Base-by-base conservation (phyloP, 2,113 vertebrate genomes). In the human (Homo sapiens) region DNA sequence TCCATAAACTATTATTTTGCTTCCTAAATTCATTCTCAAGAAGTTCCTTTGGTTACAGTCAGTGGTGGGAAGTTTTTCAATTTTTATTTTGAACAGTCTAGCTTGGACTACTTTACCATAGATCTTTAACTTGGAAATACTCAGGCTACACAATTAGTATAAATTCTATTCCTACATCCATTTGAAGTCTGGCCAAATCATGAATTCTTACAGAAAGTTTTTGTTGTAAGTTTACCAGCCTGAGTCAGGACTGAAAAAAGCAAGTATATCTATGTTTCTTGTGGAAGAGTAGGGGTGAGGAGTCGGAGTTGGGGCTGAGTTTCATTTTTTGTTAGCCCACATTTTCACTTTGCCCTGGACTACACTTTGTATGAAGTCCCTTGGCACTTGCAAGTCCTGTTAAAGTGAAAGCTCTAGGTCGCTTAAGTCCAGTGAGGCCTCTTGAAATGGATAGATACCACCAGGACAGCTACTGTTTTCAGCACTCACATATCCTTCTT, bases 111-210 rank as follows among this genome's bases (percentile, higher is more conserved):
- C 45, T 92, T 91, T 30, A 85, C 68, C 18, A 50, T 45, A 72
- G 35, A 93, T 75, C 81, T 96, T 97, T 97, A 82, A 68, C 80
- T 57, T 86, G 48, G 25, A 17, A 68, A 38, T 72, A 83, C 73
- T 93, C 38, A 61, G 20, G 23, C 23, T 30, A 20, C 16, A 50
- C 4, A 73, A 66, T 68, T 80, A 68, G 27, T 59, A 30, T 80
- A 84, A 80, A 89, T 80, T 57, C n/a, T 73, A 90, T 25, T 27
- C 4, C n/a, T 59, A 57, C 9, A 35, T 55, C 70, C 61, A 43
- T 89, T 20, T n/a, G n/a, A 84, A 78, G 59, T 83, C 59, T 78
- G 30, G 18, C 40, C 59, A 88, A 38, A 95, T 72, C 8, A n/a
- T 68, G 68, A 96, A 85, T 78, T 89, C 64, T 82, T 35, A 84